Evolutionary conservation across 2,888 invertebrate genomes (phyloP).

Genomic region (Drosophila affinis): DNA sequence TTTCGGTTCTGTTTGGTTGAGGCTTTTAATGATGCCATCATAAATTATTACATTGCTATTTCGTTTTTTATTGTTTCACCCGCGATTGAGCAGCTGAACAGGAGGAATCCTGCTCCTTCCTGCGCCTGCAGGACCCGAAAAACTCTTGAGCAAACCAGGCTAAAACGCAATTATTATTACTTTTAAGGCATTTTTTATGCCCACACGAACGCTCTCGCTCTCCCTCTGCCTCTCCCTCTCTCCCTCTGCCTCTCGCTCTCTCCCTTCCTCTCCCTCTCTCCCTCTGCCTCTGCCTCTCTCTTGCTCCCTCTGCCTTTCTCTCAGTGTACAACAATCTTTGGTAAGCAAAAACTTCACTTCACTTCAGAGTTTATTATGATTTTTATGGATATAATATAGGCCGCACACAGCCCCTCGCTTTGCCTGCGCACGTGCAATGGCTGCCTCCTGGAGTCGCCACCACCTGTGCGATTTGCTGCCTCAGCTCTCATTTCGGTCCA

Average conservation of each 20-base stretch:
- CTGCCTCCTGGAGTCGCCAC: slow-evolving; percentile 24
- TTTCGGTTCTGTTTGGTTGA: slow-evolving; percentile 36
- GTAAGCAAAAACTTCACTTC: slow-evolving; percentile 46
- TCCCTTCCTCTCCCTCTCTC: background rate
- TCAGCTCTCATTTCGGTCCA: slow-evolving; percentile 53
- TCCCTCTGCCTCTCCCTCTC: background rate
- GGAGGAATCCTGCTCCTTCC: background rate
- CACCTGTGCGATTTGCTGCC: slow-evolving; percentile 67
- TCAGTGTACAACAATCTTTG: slow-evolving; percentile 40
- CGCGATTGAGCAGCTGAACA: slow-evolving; percentile 79
- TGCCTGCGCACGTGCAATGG: slow-evolving; percentile 45
- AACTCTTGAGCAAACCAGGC: slow-evolving; percentile 55
- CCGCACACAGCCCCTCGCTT: slow-evolving; percentile 2
- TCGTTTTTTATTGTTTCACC: slow-evolving; percentile 81
- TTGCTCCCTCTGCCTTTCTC: background rate
- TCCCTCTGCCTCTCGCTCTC: background rate
- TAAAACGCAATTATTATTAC: slow-evolving; percentile 78
- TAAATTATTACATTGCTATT: slow-evolving; percentile 82
- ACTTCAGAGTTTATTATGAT: slow-evolving; percentile 68
- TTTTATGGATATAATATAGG: slow-evolving; percentile 56
- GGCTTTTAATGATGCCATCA: slow-evolving; percentile 77
- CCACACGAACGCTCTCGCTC: slow-evolving; percentile 55
- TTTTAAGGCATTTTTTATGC: slow-evolving; percentile 77
- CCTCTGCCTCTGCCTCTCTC: background rate
- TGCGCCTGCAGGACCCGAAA: background rate